Conservation (phyloP, 2,888 invertebrate genomes). For the Tholera decimalis region DNA sequence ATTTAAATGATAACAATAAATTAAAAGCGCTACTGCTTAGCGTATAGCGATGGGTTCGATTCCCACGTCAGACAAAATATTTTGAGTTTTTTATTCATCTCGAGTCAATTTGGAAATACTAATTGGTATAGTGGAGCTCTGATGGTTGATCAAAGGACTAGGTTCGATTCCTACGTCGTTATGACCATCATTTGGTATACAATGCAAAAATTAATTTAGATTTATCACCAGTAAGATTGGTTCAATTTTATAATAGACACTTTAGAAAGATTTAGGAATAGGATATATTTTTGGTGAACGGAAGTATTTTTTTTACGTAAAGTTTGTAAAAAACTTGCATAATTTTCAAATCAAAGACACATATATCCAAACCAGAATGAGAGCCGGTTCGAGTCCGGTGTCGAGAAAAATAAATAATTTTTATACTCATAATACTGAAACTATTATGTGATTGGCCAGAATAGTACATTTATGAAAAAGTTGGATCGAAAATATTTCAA, state of each 20-base stretch:
- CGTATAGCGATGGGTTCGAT: slow-evolving; percentile 6
- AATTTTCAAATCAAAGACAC: not conserved
- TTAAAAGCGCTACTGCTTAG: not conserved
- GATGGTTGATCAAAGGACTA: not conserved
- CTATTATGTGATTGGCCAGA: no score
- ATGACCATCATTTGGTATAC: not conserved
- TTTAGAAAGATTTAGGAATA: slow-evolving; percentile 29
- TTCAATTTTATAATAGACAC: slow-evolving; percentile 30
- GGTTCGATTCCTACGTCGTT: slow-evolving; percentile 29
- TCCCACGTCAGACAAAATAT: not conserved
- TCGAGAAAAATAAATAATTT: not conserved
- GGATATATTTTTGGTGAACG: slow-evolving; percentile 48
- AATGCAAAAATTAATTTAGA: not conserved
- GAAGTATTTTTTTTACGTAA: slow-evolving; percentile 34
- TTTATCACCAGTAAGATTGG: slow-evolving; percentile 42
- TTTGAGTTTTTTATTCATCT: not conserved
- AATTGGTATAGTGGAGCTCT: not conserved
- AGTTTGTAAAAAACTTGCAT: not conserved
- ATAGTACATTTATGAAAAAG: not conserved
- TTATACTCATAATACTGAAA: no score
- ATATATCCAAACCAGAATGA: not conserved
- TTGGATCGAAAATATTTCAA: no score
- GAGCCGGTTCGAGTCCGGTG: slow-evolving; percentile 53
- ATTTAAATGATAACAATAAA: not conserved
- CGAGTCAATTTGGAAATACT: not conserved